These are phyloP conservation scores for Trematocara macrostoma DNA, from an alignment of 2,113 vertebrate species.

Conservation along the genomic window DNA sequence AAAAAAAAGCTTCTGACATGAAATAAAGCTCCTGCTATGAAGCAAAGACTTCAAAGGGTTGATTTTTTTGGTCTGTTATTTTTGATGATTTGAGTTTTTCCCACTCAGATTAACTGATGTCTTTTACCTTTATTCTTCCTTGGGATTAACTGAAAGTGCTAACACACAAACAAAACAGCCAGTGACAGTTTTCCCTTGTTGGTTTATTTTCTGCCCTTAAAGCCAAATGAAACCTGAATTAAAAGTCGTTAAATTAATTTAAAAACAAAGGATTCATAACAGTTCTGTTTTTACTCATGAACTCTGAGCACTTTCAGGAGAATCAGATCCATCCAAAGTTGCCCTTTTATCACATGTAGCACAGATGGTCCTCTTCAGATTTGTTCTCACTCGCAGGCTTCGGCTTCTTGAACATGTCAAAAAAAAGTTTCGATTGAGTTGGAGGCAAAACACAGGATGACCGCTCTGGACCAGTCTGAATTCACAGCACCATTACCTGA, in stretches of 20 bases:
- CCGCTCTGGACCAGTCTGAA: neutral
- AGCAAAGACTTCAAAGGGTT: neutral
- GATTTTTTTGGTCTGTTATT: neutral
- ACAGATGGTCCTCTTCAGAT: neutral
- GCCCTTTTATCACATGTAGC: neutral
- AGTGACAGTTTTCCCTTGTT: neutral
- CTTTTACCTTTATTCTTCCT: neutral
- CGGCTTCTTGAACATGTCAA: neutral
- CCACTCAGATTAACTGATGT: neutral
- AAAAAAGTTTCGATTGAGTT: neutral
- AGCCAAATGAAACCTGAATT: neutral
- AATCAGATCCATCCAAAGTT: neutral
- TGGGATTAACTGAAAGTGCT: neutral
- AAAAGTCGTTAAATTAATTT: fast-evolving
- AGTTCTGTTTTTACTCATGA: neutral
- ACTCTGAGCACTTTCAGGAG: neutral
- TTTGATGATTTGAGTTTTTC: neutral
- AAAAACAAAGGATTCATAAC: neutral
- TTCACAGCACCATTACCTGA: neutral
- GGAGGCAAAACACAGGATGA: neutral
- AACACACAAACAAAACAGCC: neutral
- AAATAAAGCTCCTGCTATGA: neutral
- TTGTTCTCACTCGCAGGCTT: neutral
- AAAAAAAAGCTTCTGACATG: neutral
- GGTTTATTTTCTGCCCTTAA: neutral